Conservation (phyloP, 64 coral and sea anemone genomes). For the Dendronephthya gigantea region DNA sequence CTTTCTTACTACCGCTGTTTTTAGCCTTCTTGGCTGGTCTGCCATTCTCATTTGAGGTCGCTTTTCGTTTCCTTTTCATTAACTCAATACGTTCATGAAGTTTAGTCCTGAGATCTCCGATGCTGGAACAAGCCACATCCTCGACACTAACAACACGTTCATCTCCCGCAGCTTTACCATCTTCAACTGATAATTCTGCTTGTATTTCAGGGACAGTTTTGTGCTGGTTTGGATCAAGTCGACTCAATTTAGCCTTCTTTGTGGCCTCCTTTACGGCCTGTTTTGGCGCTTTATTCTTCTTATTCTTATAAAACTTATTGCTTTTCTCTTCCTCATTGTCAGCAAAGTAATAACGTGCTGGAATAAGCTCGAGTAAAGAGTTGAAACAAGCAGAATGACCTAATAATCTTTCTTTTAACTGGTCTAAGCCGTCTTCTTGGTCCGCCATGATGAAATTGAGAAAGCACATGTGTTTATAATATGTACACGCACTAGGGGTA, state of each 20-base stretch:
- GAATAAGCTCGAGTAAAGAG: constrained; percentile 72
- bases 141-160: constrained; percentile 58
- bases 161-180: not conserved
- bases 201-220: constrained; percentile 68
- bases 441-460: constrained; percentile 65
- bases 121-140: constrained; percentile 56
- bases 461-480: constrained; percentile 41
- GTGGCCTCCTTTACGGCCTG: constrained; percentile 73
- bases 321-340: constrained; percentile 58
- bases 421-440: constrained; percentile 16
- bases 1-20: constrained; percentile 59
- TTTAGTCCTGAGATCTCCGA: constrained; percentile 54
- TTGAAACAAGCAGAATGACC: constrained; percentile 84
- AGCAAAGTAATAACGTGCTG: constrained; percentile 63
- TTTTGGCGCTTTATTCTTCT: constrained; percentile 63
- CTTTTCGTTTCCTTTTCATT: constrained; percentile 62
- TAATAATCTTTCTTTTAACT: constrained; percentile 50
- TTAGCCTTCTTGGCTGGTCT: not conserved
- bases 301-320: constrained; percentile 82
- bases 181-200: not conserved
- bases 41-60: not conserved
- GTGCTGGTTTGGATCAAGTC: constrained; percentile 66
- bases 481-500: not conserved
- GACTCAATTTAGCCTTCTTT: constrained; percentile 62
- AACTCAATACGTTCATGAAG: constrained; percentile 60